Evolutionary conservation across 37 sponge, comb jelly and placozoan genomes (phyloP).

Genomic region (Eunapius fragilis): DNA sequence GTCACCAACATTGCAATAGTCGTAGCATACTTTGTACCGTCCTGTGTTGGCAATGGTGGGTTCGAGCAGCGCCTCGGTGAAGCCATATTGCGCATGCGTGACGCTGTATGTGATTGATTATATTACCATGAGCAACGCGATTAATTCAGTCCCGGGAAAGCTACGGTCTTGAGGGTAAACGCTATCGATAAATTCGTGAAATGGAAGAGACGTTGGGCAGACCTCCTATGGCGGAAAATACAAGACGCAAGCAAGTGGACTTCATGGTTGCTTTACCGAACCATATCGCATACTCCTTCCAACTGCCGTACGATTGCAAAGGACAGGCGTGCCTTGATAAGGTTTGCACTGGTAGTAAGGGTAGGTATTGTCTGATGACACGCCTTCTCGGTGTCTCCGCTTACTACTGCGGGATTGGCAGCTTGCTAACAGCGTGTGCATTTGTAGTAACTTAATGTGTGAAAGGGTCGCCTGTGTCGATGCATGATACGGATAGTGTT

Average conservation of each 20-base stretch:
- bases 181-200: background rate
- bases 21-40: background rate
- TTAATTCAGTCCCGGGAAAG: background rate
- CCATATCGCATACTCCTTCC: slow-evolving; percentile 22
- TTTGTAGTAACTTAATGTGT: background rate
- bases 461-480: background rate
- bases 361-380: background rate
- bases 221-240: background rate
- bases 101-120: background rate
- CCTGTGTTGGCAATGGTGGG: background rate
- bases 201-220: background rate
- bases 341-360: slow-evolving; percentile 11
- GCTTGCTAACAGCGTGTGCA: background rate
- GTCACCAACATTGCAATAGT: background rate
- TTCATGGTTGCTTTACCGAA: slow-evolving; percentile 52
- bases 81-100: background rate
- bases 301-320: slow-evolving; percentile 23
- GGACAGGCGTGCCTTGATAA: slow-evolving; percentile 65
- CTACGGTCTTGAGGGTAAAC: background rate
- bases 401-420: background rate
- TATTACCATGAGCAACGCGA: background rate
- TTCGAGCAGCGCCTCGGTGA: background rate
- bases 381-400: background rate
- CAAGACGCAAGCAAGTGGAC: slow-evolving; percentile 3
- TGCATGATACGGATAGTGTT: background rate